Conservation (phyloP, 2,888 invertebrate genomes). For the Pollenia amentaria region DNA sequence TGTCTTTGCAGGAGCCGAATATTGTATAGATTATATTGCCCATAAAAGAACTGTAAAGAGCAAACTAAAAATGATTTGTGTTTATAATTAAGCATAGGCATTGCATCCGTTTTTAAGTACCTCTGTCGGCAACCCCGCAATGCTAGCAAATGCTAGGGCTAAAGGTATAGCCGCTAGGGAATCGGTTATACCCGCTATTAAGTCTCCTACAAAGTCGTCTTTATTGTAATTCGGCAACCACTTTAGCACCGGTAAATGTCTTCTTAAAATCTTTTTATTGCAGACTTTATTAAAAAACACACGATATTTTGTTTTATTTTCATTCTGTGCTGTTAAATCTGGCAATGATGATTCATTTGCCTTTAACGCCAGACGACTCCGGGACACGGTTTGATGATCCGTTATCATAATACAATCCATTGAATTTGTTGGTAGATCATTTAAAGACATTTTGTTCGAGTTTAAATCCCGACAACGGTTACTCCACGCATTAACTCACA, state of each 20-base stretch:
- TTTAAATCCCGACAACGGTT: conserved; percentile 11
- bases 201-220: conserved; percentile 91
- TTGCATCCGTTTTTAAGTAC: conserved; percentile 79
- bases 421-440: conserved; percentile 48
- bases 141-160: conserved; percentile 92
- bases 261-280: conserved; percentile 89
- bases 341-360: conserved; percentile 50
- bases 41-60: conserved; percentile 95
- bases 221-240: conserved; percentile 92
- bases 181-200: conserved; percentile 96
- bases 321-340: conserved; percentile 68
- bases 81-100: conserved; percentile 26
- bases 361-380: conserved; percentile 63
- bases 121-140: conserved; percentile 90
- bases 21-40: conserved; percentile 95
- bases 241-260: conserved; percentile 89
- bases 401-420: conserved; percentile 69
- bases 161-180: conserved; percentile 90
- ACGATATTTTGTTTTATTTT: conserved; percentile 72
- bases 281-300: conserved; percentile 84
- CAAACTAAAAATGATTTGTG: conserved; percentile 88
- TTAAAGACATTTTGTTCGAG: conserved; percentile 30
- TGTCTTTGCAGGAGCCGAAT: conserved; percentile 95
- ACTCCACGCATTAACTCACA: conserved; percentile 6
- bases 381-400: conserved; percentile 69